A percentile compares a stretch with the other conserved stretches of the same genome.
Evolutionary conservation across 2,113 vertebrate genomes (phyloP).

Genomic region (Dinomys branickii): DNA sequence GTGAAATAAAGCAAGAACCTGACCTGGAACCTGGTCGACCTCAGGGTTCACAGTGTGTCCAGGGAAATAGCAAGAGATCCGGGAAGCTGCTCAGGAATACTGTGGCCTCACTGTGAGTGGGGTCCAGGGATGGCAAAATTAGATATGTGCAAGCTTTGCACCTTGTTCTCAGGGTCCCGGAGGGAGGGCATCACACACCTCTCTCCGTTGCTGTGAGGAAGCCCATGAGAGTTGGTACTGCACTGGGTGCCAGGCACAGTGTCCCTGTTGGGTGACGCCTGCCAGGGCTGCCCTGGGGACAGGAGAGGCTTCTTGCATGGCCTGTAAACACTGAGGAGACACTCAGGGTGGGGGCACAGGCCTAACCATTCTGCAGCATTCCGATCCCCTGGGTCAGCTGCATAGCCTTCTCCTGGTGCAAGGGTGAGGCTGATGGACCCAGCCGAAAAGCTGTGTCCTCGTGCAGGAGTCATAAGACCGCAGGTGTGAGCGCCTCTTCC

Average conservation of each 20-base stretch:
- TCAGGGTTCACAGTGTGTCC: background rate
- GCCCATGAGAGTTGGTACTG: background rate
- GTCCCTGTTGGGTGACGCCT: background rate
- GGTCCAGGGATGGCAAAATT: background rate
- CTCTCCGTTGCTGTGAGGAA: background rate
- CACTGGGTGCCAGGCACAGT: background rate
- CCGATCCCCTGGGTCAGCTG: no score
- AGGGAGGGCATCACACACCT: background rate
- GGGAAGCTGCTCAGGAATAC: background rate
- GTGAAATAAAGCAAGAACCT: background rate
- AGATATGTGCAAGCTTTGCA: background rate
- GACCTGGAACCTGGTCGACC: background rate
- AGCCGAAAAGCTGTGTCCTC: background rate
- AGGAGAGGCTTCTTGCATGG: background rate
- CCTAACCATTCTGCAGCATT: background rate
- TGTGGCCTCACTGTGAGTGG: no score
- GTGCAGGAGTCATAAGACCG: background rate
- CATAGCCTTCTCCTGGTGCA: background rate
- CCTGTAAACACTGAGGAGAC: background rate
- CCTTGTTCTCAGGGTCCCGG: background rate
- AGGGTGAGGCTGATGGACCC: background rate
- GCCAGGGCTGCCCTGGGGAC: background rate
- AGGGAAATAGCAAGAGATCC: accelerated
- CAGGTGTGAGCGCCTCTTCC: background rate
- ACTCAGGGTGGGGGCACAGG: background rate